Conservation (phyloP, 2,797 vertebrate species). For the Morelia viridis region DNA sequence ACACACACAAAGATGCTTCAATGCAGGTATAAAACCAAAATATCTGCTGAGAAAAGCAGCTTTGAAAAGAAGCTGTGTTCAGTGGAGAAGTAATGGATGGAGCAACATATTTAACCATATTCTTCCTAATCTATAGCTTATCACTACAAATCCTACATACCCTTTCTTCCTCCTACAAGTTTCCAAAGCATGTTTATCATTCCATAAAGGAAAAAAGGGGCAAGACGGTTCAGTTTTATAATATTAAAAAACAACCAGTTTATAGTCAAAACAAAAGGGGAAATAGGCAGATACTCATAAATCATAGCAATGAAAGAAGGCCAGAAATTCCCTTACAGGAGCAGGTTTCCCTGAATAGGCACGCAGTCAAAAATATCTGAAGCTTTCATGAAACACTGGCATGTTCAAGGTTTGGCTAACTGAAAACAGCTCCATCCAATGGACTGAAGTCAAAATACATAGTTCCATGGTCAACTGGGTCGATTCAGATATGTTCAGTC, state of each 20-base stretch:
- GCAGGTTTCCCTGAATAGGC: background rate
- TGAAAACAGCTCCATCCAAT: background rate
- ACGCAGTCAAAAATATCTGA: background rate
- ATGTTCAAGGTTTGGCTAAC: background rate
- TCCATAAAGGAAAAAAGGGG: no score
- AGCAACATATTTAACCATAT: background rate
- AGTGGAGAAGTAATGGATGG: background rate
- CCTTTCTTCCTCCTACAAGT: background rate
- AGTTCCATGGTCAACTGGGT: background rate
- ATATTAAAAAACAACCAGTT: background rate
- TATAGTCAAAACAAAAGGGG: background rate
- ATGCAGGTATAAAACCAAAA: background rate
- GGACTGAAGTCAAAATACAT: background rate
- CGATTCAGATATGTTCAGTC: background rate
- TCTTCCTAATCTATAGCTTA: background rate
- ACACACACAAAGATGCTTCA: background rate
- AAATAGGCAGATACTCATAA: background rate
- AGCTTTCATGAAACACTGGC: background rate
- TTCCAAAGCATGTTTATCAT: background rate
- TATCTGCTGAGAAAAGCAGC: background rate
- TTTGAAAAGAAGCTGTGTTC: background rate
- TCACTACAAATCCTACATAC: background rate
- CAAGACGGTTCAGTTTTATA: background rate
- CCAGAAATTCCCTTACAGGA: background rate
- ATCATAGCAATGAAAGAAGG: background rate